Percentiles rank a stretch among this genome's conserved stretches.
Conservation (phyloP, 2,888 invertebrate species). For the Drosophila ustulata region DNA sequence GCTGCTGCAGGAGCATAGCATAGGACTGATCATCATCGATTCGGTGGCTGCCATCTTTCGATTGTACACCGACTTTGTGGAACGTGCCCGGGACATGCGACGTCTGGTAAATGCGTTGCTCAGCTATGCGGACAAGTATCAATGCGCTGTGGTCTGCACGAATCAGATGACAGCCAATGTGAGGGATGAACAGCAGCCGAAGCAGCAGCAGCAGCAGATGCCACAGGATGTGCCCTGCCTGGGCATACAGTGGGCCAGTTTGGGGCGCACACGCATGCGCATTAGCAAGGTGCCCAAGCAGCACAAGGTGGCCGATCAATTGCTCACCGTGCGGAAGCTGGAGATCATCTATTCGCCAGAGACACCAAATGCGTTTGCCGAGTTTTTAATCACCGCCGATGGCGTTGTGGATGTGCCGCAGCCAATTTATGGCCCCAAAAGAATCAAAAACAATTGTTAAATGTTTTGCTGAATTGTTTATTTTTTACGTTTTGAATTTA, state of each 20-base stretch:
- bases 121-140: constrained; percentile 86
- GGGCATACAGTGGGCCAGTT: constrained; percentile 89
- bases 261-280: constrained; percentile 87
- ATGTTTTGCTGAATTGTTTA: constrained; percentile 53
- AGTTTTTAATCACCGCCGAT: constrained; percentile 86
- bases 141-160: constrained; percentile 88
- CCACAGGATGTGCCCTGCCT: constrained; percentile 86
- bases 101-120: constrained; percentile 87
- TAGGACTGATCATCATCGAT: constrained; percentile 90
- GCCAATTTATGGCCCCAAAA: neutral
- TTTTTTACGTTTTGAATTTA: constrained; percentile 59
- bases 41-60: constrained; percentile 91
- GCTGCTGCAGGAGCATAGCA: constrained; percentile 86
- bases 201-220: neutral
- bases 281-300: constrained; percentile 84
- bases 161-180: constrained; percentile 88
- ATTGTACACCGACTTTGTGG: constrained; percentile 85
- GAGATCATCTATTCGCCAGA: constrained; percentile 87
- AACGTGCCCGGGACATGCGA: constrained; percentile 87
- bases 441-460: constrained; percentile 4
- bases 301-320: constrained; percentile 62
- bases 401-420: constrained; percentile 83
- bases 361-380: constrained; percentile 85
- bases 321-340: constrained; percentile 84
- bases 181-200: constrained; percentile 1